Base-by-base conservation (phyloP, 2,797 vertebrate species). In the Pogoniulus pusillus region DNA sequence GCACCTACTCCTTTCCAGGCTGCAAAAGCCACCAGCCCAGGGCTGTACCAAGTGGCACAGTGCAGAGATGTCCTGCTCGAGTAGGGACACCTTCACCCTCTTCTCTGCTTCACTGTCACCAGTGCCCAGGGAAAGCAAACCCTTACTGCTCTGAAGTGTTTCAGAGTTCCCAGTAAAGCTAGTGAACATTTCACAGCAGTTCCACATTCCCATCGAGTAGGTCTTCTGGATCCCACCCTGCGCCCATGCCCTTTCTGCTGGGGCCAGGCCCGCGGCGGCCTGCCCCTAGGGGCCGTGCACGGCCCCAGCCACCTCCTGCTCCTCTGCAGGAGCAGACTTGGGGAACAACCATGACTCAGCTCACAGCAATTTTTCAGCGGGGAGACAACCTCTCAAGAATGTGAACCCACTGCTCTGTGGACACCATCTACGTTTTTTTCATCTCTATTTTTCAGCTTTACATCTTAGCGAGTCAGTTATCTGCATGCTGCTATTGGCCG, bases 51-150 rank as follows among this genome's bases (percentile, higher is more conserved):
- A n/a, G 43, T 1, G 64, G 57, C 69, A 19, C 47, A 3, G n/a
- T 0, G 55, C 4, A 1, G 47, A 41, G 23, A 30, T 2, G 13
- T 1, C 34, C 70, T 8, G 32, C 69, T 15, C 10, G 1, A 34
- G 32, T 55, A 23, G 7, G 43, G 8, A 47, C 55, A 49, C 30
- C 34, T 29, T 29, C 7, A 2, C 12, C 9, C 43, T 20, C 32
- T 9, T 9, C 39, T 51, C 68, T 11, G 22, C 69, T 19, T 8
- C 17, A 2, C 41, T 20, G 60, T 23, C 16, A 0, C 12, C 22
- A 0, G 43, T 7, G 4, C 30, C 47, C 13, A 6, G 9, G 29
- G 55, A 39, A 58, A 26, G 27, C 43, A 49, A 19, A 29, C 10
- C 43, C 0, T 14, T 6, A 4, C 20, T 12, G 0, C 70, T 57